These are phyloP conservation scores for Apeltes quadracus DNA, from an alignment of 2,113 vertebrate species.

Conservation along the genomic window DNA sequence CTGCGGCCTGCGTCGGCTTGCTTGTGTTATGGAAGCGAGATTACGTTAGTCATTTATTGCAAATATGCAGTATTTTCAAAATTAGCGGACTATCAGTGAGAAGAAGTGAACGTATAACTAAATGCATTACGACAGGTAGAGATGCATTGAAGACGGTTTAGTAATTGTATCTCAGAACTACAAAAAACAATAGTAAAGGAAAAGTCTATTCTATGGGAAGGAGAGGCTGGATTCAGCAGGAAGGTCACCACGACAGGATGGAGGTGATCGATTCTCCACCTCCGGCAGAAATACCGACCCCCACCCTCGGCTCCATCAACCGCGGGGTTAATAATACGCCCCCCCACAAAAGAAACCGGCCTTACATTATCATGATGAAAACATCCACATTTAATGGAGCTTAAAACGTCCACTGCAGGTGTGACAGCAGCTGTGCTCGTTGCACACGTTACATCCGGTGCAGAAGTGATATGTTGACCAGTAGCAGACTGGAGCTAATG, in stretches of 20 bases:
- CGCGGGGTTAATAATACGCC: background rate
- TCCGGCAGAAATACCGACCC: background rate
- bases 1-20: too few species aligned
- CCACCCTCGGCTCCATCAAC: background rate
- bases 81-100: too few species aligned
- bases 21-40: too few species aligned
- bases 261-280: conserved; percentile 15
- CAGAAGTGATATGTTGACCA: background rate
- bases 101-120: too few species aligned
- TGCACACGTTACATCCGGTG: too few species aligned
- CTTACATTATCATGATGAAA: background rate
- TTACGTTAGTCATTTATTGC: too few species aligned
- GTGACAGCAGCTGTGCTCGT: background rate
- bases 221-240: background rate
- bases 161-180: background rate
- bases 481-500: background rate
- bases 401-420: background rate
- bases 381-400: background rate
- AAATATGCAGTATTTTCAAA: too few species aligned
- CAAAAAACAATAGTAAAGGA: background rate
- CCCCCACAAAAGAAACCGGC: background rate
- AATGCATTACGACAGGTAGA: too few species aligned
- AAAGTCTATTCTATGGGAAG: background rate
- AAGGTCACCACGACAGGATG: background rate
- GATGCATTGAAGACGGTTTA: too few species aligned